phyloP scores from a whole-genome alignment of 2,113 vertebrate genomes.

The Odontesthes bonariensis region DNA sequence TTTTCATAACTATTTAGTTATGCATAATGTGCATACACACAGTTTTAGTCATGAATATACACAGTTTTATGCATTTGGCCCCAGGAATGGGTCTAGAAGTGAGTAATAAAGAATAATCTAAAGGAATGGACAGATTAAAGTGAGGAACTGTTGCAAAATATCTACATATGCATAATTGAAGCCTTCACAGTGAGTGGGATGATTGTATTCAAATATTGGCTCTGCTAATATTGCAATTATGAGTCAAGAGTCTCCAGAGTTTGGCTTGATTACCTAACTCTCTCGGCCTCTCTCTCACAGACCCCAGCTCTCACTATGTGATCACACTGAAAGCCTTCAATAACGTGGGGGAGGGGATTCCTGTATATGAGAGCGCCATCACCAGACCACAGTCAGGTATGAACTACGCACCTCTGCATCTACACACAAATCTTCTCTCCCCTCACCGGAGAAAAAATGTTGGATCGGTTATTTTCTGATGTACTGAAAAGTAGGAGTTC shows the following conservation, averaged over 20 bases:
- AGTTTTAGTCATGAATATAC: too few relatives aligned
- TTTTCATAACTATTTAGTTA: too few relatives aligned
- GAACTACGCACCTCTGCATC: conserved; percentile 5
- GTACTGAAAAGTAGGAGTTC: not conserved
- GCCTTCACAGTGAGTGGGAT: conserved; percentile 51
- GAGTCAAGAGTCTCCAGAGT: conserved; percentile 62
- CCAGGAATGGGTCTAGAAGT: conserved; percentile 11
- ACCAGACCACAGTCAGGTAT: conserved; percentile 95
- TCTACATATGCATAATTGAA: conserved; percentile 59
- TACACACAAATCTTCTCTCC: not conserved
- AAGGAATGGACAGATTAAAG: not conserved
- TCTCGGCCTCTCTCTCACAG: conserved; percentile 72
- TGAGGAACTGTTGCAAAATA: conserved; percentile 13
- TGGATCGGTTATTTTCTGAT: not conserved
- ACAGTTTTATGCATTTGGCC: too few relatives aligned
- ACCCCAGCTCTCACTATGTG: conserved; percentile 97
- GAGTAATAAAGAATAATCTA: not conserved
- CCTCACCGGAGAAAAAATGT: not conserved
- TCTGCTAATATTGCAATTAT: conserved; percentile 66
- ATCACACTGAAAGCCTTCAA: conserved; percentile 97
- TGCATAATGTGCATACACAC: too few relatives aligned
- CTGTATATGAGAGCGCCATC: conserved; percentile 96
- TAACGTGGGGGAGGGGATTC: conserved; percentile 96
- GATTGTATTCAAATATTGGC: conserved; percentile 68
- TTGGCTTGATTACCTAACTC: conserved; percentile 61